Percentiles rank a stretch among this genome's conserved stretches.
These are phyloP conservation scores for Gallinago undulata DNA, from an alignment of 2,113 vertebrate genomes.

Conservation along the genomic window DNA sequence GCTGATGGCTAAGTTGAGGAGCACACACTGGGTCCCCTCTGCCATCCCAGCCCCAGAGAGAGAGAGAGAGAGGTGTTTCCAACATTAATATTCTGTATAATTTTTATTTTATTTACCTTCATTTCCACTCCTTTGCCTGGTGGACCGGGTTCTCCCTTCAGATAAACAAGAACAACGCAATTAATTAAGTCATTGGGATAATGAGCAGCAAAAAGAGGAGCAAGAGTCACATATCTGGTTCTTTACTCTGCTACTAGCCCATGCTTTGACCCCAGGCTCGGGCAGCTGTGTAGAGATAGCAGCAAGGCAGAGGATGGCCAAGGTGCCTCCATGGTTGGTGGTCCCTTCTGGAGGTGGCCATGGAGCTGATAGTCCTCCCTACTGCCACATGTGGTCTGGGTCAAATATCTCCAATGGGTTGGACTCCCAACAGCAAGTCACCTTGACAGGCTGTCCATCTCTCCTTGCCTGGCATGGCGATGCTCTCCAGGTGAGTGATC, in stretches of 20 bases:
- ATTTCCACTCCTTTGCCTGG: constrained; percentile 61
- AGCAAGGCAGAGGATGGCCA: not conserved
- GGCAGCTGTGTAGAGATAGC: not conserved
- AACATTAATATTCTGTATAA: too few relatives aligned
- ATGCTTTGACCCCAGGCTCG: fast-evolving
- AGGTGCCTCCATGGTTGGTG: not conserved
- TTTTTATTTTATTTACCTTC: constrained; percentile 48
- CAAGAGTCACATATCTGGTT: too few relatives aligned
- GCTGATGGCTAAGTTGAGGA: not conserved
- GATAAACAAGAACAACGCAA: not conserved
- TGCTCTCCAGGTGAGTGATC: not conserved
- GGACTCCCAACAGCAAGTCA: not conserved
- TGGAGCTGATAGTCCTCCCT: not conserved
- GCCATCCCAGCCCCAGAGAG: not conserved
- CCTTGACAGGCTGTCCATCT: not conserved
- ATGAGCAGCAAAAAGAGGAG: not conserved
- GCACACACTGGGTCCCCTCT: not conserved
- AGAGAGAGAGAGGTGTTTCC: not conserved
- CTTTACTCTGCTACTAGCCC: not conserved
- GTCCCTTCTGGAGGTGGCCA: not conserved
- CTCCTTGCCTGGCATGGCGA: fast-evolving
- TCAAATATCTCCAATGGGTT: not conserved
- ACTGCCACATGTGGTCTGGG: fast-evolving
- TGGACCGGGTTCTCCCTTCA: constrained; percentile 58
- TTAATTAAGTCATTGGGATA: not conserved